Percentiles rank a stretch among this genome's conserved stretches.
These are phyloP conservation scores for Karalla daura DNA, from an alignment of 2,797 vertebrate species.

Conservation along the genomic window DNA sequence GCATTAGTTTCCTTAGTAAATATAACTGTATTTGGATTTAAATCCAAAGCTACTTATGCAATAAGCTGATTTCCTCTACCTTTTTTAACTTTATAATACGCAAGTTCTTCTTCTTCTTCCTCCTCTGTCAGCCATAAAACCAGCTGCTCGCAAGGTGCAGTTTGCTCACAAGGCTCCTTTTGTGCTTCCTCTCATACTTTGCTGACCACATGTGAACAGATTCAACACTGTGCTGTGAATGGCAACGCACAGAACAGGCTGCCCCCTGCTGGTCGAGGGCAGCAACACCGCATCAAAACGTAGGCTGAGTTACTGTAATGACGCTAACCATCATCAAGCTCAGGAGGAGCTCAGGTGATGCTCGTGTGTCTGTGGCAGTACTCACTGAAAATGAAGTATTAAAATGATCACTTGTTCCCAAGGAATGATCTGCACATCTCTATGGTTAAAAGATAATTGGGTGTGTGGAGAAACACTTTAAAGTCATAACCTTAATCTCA, in stretches of 20 bases:
- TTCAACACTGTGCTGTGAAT: background rate
- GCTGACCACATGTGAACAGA: conserved; percentile 51
- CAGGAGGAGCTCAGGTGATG: background rate
- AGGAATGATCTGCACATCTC: no score
- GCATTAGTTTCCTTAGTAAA: conserved; percentile 17
- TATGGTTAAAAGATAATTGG: no score
- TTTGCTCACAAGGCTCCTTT: conserved; percentile 58
- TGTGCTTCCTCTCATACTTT: conserved; percentile 56
- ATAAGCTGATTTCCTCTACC: no score
- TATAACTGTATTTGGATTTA: background rate
- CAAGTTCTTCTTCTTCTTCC: conserved; percentile 27
- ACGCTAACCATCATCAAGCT: background rate
- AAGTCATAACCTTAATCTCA: no score
- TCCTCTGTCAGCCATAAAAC: conserved; percentile 22
- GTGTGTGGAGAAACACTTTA: no score
- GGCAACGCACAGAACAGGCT: background rate
- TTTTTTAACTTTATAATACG: conserved; percentile 7
- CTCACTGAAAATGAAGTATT: background rate
- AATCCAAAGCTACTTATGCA: no score
- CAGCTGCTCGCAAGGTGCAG: conserved; percentile 75
- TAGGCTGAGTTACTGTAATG: background rate
- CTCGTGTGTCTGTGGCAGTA: background rate
- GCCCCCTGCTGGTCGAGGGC: conserved; percentile 41
- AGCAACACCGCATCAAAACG: background rate
- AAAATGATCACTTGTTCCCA: background rate